phyloP scores from a whole-genome alignment of 2,797 vertebrate species.

The Vespertilio murinus region DNA sequence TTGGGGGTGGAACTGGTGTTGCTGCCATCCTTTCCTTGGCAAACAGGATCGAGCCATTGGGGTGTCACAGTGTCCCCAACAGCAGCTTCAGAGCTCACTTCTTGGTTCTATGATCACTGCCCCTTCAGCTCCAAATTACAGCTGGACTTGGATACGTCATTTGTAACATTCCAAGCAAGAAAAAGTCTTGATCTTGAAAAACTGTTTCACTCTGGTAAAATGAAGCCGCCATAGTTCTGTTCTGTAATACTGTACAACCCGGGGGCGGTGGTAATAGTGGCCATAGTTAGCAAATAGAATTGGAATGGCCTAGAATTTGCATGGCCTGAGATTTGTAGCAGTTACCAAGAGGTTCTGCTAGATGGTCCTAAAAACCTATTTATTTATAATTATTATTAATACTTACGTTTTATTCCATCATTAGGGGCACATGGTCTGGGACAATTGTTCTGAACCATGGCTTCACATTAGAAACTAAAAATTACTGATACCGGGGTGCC shows the following conservation, averaged over 20 bases:
- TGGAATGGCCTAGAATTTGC: constrained; percentile 16
- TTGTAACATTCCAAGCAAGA: constrained; percentile 40
- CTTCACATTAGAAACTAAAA: constrained; percentile 33
- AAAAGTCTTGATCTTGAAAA: constrained; percentile 1
- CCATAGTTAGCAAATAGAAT: not conserved
- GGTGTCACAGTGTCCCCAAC: not conserved
- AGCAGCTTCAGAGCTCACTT: not conserved
- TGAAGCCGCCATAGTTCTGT: not conserved
- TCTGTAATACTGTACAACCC: not conserved
- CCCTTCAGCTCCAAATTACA: not conserved
- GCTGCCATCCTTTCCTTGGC: not conserved
- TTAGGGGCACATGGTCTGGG: not conserved
- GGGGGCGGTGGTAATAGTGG: not conserved
- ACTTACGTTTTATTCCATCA: constrained; percentile 2
- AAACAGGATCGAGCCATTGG: not conserved
- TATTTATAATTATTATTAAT: too few relatives aligned
- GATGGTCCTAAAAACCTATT: constrained; percentile 24
- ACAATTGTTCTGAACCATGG: constrained; percentile 21
- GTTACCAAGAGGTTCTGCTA: constrained; percentile 40
- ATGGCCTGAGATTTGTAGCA: constrained; percentile 22
- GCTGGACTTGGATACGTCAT: constrained; percentile 16
- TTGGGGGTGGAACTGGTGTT: not conserved
- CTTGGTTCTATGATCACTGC: not conserved
- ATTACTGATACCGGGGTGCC: not conserved
- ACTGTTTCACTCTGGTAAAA: constrained; percentile 15